These are phyloP conservation scores for Globicephala melas DNA, from an alignment of 2,113 vertebrate species.

Conservation along the genomic window DNA sequence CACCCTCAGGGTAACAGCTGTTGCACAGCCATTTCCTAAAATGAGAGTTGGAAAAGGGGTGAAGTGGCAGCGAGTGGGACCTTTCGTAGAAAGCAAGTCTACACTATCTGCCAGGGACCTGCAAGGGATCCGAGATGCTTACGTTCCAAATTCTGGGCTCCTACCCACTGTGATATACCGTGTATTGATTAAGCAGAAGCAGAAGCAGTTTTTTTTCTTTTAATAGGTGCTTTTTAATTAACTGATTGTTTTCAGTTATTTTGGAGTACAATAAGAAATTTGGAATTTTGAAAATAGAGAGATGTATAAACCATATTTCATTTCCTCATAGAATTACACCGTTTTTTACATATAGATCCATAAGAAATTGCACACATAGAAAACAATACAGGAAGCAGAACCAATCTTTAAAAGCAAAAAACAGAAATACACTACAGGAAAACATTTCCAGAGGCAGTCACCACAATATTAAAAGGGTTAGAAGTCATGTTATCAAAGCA, in stretches of 20 bases:
- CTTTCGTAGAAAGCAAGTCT: not conserved
- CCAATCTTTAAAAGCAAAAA: not conserved
- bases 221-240: not conserved
- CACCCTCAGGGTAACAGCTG: not conserved
- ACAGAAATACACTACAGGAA: not conserved
- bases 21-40: not conserved
- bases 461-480: not conserved
- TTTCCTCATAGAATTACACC: not conserved
- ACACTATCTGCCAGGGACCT: not conserved
- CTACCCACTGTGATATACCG: not conserved
- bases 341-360: not conserved
- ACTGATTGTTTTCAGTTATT: not conserved
- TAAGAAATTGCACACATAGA: not conserved
- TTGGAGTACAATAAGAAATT: not conserved
- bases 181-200: not conserved
- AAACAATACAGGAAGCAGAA: not conserved
- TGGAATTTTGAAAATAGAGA: not conserved
- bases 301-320: not conserved
- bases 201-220: not conserved
- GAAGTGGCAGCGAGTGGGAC: not conserved
- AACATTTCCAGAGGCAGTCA: not conserved
- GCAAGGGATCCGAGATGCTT: not conserved
- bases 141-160: not conserved
- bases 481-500: not conserved
- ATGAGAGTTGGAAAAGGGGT: not conserved